phyloP scores from a whole-genome alignment of 2,113 vertebrate species.

The Alligator sinensis region DNA sequence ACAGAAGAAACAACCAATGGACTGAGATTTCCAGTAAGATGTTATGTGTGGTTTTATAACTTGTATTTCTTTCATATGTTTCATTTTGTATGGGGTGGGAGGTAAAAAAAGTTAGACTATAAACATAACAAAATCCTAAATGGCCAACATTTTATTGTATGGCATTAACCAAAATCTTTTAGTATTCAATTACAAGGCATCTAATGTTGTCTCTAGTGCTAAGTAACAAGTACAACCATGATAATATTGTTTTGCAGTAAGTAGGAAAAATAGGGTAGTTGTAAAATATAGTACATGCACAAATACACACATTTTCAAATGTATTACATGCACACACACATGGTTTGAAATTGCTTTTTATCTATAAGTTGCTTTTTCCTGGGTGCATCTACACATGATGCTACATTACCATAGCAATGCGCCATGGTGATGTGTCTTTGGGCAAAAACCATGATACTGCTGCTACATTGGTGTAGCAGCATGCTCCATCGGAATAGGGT shows the following conservation, averaged over 20 bases:
- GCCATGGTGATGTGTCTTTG: too few species aligned
- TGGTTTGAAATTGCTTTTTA: background rate
- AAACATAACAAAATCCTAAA: background rate
- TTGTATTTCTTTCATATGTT: constrained; percentile 42
- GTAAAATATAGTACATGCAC: background rate
- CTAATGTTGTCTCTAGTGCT: background rate
- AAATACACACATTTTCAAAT: too few species aligned
- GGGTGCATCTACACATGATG: too few species aligned
- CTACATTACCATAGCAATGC: too few species aligned
- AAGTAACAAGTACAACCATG: background rate
- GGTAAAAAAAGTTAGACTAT: background rate
- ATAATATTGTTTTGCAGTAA: background rate
- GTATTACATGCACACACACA: too few species aligned
- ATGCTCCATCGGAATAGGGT: too few species aligned
- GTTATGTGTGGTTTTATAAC: constrained; percentile 5
- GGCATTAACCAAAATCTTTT: background rate
- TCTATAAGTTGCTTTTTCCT: too few species aligned
- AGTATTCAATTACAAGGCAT: background rate
- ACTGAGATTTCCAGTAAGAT: constrained; percentile 92
- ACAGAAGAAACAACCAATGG: constrained; percentile 87
- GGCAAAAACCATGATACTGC: too few species aligned
- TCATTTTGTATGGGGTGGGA: background rate
- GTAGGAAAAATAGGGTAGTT: background rate
- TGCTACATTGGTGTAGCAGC: too few species aligned
- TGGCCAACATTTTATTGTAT: background rate